These are phyloP conservation scores for Natrix natrix DNA, from an alignment of 2,797 vertebrate species.

Conservation along the genomic window DNA sequence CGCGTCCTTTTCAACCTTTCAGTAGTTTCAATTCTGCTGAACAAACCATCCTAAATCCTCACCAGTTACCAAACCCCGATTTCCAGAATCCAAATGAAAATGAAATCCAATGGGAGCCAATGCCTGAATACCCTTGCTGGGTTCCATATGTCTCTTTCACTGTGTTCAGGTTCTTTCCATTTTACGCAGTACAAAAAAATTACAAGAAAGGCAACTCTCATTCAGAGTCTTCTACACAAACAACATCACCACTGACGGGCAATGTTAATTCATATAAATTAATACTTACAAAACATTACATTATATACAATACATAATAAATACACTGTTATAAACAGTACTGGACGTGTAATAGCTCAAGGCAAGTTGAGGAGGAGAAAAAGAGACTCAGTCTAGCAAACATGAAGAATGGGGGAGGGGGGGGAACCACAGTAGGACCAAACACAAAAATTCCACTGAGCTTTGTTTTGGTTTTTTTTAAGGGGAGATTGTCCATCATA, in stretches of 20 bases:
- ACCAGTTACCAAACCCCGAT: background rate
- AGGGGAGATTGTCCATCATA: conserved; percentile 21
- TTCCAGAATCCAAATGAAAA: background rate
- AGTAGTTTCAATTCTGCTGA: conserved; percentile 29
- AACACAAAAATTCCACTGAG: conserved; percentile 41
- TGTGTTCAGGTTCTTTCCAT: conserved; percentile 82
- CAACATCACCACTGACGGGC: conserved; percentile 91
- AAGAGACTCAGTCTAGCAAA: conserved; percentile 62
- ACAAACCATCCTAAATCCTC: background rate
- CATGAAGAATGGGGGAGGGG: background rate
- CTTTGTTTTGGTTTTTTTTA: background rate
- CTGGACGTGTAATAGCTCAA: conserved; percentile 87
- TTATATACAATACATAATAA: conserved; percentile 99
- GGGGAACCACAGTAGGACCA: conserved; percentile 3
- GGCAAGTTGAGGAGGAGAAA: conserved; percentile 81
- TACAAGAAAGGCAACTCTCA: conserved; percentile 85
- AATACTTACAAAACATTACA: conserved; percentile 99
- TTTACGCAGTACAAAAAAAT: conserved; percentile 75
- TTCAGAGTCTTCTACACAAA: conserved; percentile 90
- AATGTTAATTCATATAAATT: conserved; percentile 99
- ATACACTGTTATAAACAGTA: conserved; percentile 99
- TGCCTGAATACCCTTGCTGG: conserved; percentile 67
- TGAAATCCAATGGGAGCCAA: conserved; percentile 26
- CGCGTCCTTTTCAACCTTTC: conserved; percentile 29
- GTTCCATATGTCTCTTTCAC: conserved; percentile 78